Percentiles rank a stretch among this genome's conserved stretches.
phyloP scores from a whole-genome alignment of 2,888 invertebrate species.

The Anticlea derivata region DNA sequence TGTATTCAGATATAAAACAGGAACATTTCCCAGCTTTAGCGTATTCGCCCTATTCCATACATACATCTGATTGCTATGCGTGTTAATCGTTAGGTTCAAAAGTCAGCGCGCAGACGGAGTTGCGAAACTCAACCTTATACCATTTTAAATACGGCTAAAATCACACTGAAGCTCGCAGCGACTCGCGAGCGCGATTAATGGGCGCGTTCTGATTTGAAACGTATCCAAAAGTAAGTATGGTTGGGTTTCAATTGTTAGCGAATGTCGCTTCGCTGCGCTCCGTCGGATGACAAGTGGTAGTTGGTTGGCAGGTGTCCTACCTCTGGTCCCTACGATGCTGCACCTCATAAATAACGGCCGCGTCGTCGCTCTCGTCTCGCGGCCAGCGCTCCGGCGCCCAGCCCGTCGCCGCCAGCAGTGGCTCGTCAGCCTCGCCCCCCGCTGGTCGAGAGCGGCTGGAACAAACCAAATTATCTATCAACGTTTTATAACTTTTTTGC shows the following conservation, averaged over 20 bases:
- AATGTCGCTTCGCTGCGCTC: no score
- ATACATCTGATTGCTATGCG: not conserved
- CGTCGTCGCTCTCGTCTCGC: constrained; percentile 75
- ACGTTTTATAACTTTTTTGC: not conserved
- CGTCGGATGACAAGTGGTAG: not conserved
- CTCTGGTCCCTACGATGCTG: constrained; percentile 32
- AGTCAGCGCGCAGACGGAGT: no score
- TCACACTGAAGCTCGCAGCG: no score
- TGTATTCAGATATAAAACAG: no score
- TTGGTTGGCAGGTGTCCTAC: constrained; percentile 14
- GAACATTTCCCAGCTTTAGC: no score
- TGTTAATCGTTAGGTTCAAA: not conserved
- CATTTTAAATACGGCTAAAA: no score
- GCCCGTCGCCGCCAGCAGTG: constrained; percentile 59
- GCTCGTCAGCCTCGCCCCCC: constrained; percentile 57
- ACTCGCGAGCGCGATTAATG: no score
- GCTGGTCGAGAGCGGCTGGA: constrained; percentile 34
- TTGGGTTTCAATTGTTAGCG: no score
- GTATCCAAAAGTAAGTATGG: no score
- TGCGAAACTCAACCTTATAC: no score
- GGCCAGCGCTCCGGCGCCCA: constrained; percentile 69
- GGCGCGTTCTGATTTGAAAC: no score
- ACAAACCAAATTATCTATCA: not conserved
- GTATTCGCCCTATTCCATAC: not conserved
- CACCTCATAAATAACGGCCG: constrained; percentile 82